Evolutionary conservation across 92 coral and sea anemone genomes (phyloP).

Genomic region (Hydrozoanthus gracilis): DNA sequence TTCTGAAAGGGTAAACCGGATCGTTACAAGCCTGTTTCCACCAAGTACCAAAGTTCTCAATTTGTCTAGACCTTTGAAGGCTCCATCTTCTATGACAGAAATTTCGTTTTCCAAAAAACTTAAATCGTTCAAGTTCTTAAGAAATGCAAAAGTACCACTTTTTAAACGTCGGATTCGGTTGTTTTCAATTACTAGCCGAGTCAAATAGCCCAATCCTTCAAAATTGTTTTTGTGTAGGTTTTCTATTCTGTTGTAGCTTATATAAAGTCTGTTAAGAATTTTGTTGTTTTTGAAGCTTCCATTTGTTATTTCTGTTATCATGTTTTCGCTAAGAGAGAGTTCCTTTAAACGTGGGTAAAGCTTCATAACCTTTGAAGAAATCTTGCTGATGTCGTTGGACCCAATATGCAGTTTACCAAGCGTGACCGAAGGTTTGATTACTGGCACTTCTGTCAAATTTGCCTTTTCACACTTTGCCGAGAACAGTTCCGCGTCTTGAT

Average conservation of each 20-base stretch:
- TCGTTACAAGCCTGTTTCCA: constrained; percentile 7
- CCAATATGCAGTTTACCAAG: background rate
- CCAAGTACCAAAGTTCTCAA: constrained; percentile 53
- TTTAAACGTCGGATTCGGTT: constrained; percentile 1
- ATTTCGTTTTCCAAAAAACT: constrained; percentile 61
- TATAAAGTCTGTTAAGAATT: constrained; percentile 18
- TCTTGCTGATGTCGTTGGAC: background rate
- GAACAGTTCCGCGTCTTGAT: background rate
- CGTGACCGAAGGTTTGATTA: background rate
- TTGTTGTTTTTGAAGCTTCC: constrained; percentile 30
- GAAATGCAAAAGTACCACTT: constrained; percentile 49
- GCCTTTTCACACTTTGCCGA: constrained; percentile 18
- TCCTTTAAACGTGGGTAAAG: background rate
- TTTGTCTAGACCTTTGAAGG: constrained; percentile 61
- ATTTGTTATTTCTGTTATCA: background rate
- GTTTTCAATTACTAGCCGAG: constrained; percentile 23
- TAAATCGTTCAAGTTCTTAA: constrained; percentile 33
- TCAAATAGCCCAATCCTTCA: constrained; percentile 9
- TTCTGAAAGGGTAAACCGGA: background rate
- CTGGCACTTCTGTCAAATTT: constrained; percentile 9
- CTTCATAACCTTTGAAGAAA: constrained; percentile 24
- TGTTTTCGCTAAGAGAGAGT: constrained; percentile 34
- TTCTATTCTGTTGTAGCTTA: constrained; percentile 29
- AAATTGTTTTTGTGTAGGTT: constrained; percentile 19
- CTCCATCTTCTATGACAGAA: constrained; percentile 58